Percentiles rank a stretch among this genome's conserved stretches.
Conservation (phyloP, 2,797 vertebrate genomes). For the Ctenopoma kingsleyae region DNA sequence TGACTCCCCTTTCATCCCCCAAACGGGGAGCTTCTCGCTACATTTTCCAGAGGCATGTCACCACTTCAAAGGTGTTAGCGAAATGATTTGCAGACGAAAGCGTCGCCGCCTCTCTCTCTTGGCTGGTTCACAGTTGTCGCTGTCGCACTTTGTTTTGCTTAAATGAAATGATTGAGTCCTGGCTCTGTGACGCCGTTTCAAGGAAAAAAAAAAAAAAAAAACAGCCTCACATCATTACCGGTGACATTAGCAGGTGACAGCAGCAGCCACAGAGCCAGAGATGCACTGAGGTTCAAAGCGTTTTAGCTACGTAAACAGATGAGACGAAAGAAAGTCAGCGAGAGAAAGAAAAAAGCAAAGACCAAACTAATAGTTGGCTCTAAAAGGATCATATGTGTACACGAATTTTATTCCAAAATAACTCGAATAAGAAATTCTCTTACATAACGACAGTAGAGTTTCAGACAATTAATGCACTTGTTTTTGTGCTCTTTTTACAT, state of each 20-base stretch:
- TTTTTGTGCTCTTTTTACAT: slow-evolving; percentile 12
- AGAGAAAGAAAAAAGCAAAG: background rate
- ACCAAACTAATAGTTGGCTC: slow-evolving; percentile 23
- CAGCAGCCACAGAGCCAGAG: slow-evolving; percentile 48
- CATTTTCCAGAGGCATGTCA: slow-evolving; percentile 68
- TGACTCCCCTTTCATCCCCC: slow-evolving; percentile 66
- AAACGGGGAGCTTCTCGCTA: slow-evolving; percentile 45
- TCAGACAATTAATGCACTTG: background rate
- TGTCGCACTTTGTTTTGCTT: slow-evolving; percentile 78
- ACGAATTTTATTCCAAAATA: slow-evolving; percentile 13
- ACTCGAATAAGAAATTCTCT: background rate
- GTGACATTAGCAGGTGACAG: slow-evolving; percentile 79
- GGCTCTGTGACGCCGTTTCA: slow-evolving; percentile 59
- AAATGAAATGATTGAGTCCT: slow-evolving; percentile 77
- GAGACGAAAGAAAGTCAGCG: slow-evolving; percentile 48
- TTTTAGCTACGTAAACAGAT: slow-evolving; percentile 53
- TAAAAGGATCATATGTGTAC: slow-evolving; percentile 17
- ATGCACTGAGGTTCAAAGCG: slow-evolving; percentile 70
- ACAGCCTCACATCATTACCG: slow-evolving; percentile 68
- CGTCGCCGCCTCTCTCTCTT: slow-evolving; percentile 34
- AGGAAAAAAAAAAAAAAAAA: slow-evolving; percentile 30
- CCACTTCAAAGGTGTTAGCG: slow-evolving; percentile 72
- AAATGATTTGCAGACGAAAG: slow-evolving; percentile 71
- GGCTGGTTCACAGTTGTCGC: slow-evolving; percentile 66
- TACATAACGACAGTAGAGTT: background rate